These are phyloP conservation scores for Drosophila kambysellisi DNA, from an alignment of 2,888 invertebrate species.

Conservation along the genomic window DNA sequence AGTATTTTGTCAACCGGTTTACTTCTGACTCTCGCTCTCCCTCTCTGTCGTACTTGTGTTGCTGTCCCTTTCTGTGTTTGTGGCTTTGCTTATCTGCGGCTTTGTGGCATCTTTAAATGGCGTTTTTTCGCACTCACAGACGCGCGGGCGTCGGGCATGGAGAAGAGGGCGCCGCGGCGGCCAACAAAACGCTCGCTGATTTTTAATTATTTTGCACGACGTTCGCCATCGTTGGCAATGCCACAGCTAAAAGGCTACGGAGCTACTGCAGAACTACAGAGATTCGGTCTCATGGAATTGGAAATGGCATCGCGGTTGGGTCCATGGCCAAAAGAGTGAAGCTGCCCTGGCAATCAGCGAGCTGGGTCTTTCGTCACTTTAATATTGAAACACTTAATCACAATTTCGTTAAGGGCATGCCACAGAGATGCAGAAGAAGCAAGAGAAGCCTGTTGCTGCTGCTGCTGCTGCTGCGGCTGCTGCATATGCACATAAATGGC, in stretches of 20 bases:
- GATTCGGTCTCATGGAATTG: slow-evolving; percentile 16
- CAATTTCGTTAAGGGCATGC: slow-evolving; percentile 75
- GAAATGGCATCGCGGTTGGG: slow-evolving; percentile 14
- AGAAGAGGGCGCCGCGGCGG: neutral
- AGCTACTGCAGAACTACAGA: slow-evolving; percentile 11
- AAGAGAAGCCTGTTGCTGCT: slow-evolving; percentile 3
- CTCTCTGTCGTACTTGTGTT: neutral
- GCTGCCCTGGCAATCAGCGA: slow-evolving; percentile 41
- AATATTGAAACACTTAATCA: slow-evolving; percentile 81
- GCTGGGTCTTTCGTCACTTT: slow-evolving; percentile 75
- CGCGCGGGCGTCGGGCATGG: slow-evolving; percentile 53
- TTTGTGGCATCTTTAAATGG: slow-evolving; percentile 81
- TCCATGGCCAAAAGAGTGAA: slow-evolving; percentile 18
- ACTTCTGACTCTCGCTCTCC: neutral
- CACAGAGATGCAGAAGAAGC: slow-evolving; percentile 18
- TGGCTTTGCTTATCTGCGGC: slow-evolving; percentile 75
- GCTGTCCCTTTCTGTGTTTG: slow-evolving; percentile 11
- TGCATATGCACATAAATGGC: slow-evolving; percentile 71
- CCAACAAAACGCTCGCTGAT: slow-evolving; percentile 65
- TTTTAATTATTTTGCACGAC: slow-evolving; percentile 77
- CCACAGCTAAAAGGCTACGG: slow-evolving; percentile 1
- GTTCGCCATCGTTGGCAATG: slow-evolving; percentile 63
- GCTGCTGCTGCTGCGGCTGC: slow-evolving; percentile 4
- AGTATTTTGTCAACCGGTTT: slow-evolving; percentile 76
- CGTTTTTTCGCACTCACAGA: slow-evolving; percentile 78